Base-by-base conservation (phyloP, 2,888 invertebrate species). In the Clistopyga incitator region DNA sequence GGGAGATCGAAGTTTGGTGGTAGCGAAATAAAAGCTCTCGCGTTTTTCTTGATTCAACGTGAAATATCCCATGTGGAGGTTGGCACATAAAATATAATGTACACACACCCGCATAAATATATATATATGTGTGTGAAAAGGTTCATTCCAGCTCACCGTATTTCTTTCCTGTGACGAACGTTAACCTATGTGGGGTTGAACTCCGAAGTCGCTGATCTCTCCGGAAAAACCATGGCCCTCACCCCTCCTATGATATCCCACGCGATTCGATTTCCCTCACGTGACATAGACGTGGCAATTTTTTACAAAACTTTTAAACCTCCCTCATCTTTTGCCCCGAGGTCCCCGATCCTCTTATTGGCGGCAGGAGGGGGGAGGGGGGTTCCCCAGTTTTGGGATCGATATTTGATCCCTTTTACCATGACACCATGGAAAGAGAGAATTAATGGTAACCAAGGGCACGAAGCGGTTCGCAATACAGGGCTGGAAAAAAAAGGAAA, bases 21-120 rank as follows among this genome's bases (percentile, higher is more conserved):
- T 91, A 92, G 92, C 92, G 91, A 91, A 92, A 91, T 92, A 92
- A 92, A 92, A 89, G 90, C 90, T 84, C 81, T 81, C 71, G 18
- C 65, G 34, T 23, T 13, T 68, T 68, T 34, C 18, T 11, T 34
- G 68, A 68, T 29, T 34, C 68, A 34, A 68, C 54, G 34, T 74
- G 52, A 80, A 84, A 77, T 74, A 70, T 83, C 50, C 15, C 34
- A 52, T 70, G 47, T 64, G 23, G 20, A 25, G 45, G 25, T 59
- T 11, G 47, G 11, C 47, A 29, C 47, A 18, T 61, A 29, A 6
- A 20, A 18, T n/a, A 59, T 71, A 59, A 54, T 34, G 56, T 34
- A 20, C 29, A 29, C n/a, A 25, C 29, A 65, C 23, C 54, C 13
- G n/a, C 11, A 64, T 10, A 45, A 1, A 59, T 29, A 70, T 52